These are phyloP conservation scores for Seira sanloemensis DNA, from an alignment of 2,888 invertebrate genomes.

Conservation along the genomic window DNA sequence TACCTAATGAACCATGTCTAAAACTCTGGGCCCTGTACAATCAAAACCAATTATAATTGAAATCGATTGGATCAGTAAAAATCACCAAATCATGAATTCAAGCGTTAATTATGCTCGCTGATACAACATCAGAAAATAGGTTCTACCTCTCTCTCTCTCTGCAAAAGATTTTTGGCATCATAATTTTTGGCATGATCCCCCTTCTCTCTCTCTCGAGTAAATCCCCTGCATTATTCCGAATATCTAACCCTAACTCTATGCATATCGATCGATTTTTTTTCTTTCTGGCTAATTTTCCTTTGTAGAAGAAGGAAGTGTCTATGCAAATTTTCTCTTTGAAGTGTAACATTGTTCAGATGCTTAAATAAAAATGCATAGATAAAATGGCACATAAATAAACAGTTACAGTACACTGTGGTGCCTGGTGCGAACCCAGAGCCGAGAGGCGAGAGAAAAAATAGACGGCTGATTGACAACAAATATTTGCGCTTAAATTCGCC, in stretches of 20 bases:
- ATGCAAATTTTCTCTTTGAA: conserved; percentile 44
- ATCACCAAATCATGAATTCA: conserved; percentile 4
- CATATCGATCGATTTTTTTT: neutral
- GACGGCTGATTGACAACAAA: neutral
- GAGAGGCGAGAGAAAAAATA: too few species aligned
- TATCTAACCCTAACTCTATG: too few species aligned
- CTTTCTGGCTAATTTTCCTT: neutral
- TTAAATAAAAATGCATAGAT: conserved; percentile 26
- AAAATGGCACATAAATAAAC: neutral
- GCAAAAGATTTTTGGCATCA: neutral
- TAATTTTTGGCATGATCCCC: neutral
- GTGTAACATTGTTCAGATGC: neutral
- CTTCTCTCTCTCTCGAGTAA: too few species aligned
- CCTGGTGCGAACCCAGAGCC: neutral
- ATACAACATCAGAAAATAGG: too few species aligned
- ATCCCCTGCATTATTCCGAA: too few species aligned
- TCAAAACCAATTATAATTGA: neutral
- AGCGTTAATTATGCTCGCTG: neutral
- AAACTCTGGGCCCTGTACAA: too few species aligned
- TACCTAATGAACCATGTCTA: neutral
- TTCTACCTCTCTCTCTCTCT: neutral
- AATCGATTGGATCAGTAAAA: neutral
- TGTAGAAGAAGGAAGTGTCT: conserved; percentile 28
- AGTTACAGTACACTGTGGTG: neutral
- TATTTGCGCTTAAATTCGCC: too few species aligned